A percentile compares a stretch with the other conserved stretches of the same genome.
Evolutionary conservation across 2,797 vertebrate species (phyloP).

Genomic region (Rousettus madagascariensis): DNA sequence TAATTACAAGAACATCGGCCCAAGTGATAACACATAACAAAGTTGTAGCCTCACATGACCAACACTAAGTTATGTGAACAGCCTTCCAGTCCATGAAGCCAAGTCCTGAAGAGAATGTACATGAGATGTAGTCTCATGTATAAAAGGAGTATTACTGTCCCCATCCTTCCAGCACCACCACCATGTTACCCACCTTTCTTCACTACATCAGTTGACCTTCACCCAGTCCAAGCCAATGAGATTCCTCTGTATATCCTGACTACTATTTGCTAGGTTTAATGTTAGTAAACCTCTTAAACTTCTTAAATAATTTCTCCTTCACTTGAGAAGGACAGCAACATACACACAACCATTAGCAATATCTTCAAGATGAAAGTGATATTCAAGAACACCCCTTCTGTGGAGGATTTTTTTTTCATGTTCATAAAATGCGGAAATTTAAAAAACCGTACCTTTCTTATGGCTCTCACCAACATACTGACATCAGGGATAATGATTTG

Average conservation of each 20-base stretch:
- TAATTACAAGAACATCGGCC: neutral
- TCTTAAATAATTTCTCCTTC: neutral
- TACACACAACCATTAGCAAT: neutral
- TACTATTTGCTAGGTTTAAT: neutral
- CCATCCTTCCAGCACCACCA: neutral
- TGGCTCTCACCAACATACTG: neutral
- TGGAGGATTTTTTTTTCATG: neutral
- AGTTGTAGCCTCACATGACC: neutral
- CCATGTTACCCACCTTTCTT: neutral
- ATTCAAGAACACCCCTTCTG: neutral
- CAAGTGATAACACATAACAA: neutral
- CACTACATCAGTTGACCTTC: neutral
- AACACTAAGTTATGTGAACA: neutral
- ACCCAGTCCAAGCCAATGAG: neutral
- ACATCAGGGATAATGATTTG: neutral
- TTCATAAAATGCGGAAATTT: slow-evolving; percentile 6
- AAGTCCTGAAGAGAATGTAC: neutral
- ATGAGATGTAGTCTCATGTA: neutral
- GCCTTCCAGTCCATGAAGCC: neutral
- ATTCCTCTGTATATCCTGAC: neutral
- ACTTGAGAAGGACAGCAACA: neutral
- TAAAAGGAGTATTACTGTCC: neutral
- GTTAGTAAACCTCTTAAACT: neutral
- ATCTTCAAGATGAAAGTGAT: slow-evolving; percentile 2
- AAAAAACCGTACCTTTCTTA: neutral